phyloP scores from a whole-genome alignment of 92 coral and sea anemone species.

The Pocillopora grandis region DNA sequence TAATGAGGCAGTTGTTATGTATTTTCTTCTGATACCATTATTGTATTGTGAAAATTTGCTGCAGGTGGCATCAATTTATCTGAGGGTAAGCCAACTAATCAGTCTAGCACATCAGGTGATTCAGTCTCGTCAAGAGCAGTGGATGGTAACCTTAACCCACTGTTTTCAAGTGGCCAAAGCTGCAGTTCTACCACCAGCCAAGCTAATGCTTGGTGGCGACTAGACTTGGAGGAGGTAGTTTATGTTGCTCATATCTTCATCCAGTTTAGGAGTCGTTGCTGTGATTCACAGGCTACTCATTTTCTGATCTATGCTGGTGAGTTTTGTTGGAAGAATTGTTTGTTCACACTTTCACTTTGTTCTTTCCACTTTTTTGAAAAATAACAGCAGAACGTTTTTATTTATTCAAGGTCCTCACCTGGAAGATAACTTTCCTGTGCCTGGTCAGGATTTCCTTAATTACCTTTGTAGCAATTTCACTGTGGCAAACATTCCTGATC shows the following conservation, averaged over 20 bases:
- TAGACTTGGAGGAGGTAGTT: slow-evolving; percentile 1
- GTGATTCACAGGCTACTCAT: neutral
- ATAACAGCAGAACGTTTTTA: too few relatives aligned
- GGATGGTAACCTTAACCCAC: slow-evolving; percentile 1
- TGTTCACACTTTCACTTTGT: too few relatives aligned
- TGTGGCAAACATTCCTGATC: neutral
- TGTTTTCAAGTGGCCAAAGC: neutral
- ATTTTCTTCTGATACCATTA: too few relatives aligned
- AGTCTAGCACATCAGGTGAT: slow-evolving; percentile 6
- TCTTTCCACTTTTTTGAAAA: too few relatives aligned
- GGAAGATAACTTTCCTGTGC: neutral
- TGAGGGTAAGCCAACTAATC: slow-evolving; percentile 1
- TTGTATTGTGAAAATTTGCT: too few relatives aligned
- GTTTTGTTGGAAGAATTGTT: neutral
- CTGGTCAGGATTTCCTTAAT: neutral
- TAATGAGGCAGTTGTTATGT: too few relatives aligned
- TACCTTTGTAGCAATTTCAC: slow-evolving; percentile 3
- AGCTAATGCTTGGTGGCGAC: slow-evolving; percentile 12
- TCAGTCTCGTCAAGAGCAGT: slow-evolving; percentile 10
- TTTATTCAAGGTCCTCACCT: neutral
- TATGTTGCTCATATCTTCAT: neutral
- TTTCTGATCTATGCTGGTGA: slow-evolving; percentile 1
- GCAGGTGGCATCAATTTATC: slow-evolving; percentile 8
- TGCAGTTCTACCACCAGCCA: slow-evolving; percentile 14
- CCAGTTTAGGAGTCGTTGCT: neutral